Base-by-base conservation (phyloP, 2,113 vertebrate species). In the Potamarius usumacintae region DNA sequence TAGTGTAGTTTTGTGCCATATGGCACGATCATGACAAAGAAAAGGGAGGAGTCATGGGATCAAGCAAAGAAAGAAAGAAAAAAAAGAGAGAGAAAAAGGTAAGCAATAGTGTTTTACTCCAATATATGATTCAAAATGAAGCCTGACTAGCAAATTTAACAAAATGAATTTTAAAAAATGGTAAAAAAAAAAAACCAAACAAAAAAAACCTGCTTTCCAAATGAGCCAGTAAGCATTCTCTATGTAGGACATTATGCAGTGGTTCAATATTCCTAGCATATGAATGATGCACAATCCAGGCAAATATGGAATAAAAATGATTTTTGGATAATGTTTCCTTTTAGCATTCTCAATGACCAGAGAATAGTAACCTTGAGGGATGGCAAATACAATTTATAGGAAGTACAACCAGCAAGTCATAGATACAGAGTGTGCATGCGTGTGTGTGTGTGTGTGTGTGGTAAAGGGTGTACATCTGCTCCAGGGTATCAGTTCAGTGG, bases 401-500 rank as follows among this genome's bases (percentile, higher is more conserved):
- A 83, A 71, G 15, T 74, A 85, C 58, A 83, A 17, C 42, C 52
- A 71, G 42, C 17, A 86, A 83, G 77, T 81, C 14, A 6, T 5
- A 88, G 18, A 34, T 27, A 18, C 11, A 1, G 50, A 79, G 42
- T 84, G 55, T 87, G 52, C 77, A 6, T 50, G 4, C 65, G 25
- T 20, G 5, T 76, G 27, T 77, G 83, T 72, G 58, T 74, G 34
- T 77, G 67, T 84, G 57, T 53, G 10, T n/a, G 1, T 63, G 27
- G 48, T 58, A 52, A 57, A 78, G 87, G 27, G 55, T 57, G 34
- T 71, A 87, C 80, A 87, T 83, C 42, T 88, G 84, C 76, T 87
- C 88, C 85, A 17, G 57, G 91, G 88, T 86, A 93, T 94, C 93
- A 94, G 89, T 5, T 74, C 72, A 48, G 42, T 84, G 87, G 90